A percentile compares a stretch with the other conserved stretches of the same genome.
These are phyloP conservation scores for Nannospalax galili DNA, from an alignment of 2,113 vertebrate genomes.

Conservation along the genomic window DNA sequence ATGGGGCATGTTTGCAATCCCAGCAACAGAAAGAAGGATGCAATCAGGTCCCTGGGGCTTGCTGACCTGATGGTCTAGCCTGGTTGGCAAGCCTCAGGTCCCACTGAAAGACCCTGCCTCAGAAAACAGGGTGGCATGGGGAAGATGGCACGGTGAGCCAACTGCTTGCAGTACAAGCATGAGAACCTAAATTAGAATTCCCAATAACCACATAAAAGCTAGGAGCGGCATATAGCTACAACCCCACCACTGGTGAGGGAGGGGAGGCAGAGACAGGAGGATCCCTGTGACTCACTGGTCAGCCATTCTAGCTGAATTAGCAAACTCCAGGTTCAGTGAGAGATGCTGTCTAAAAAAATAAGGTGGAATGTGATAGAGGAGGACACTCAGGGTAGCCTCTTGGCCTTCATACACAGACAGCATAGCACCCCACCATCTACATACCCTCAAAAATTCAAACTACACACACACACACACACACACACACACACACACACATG, in stretches of 20 bases:
- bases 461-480: background rate
- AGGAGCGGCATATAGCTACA: no score
- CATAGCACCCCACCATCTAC: no score
- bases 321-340: no score
- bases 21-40: no score
- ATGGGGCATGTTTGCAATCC: no score
- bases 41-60: no score
- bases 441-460: no score
- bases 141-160: background rate
- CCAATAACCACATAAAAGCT: background rate
- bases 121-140: no score
- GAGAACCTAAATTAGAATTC: background rate
- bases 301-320: background rate
- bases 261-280: background rate
- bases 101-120: no score
- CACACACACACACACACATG: background rate
- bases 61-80: no score
- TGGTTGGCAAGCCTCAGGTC: no score
- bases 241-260: background rate
- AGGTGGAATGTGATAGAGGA: background rate
- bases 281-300: no score
- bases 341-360: background rate
- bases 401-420: background rate
- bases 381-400: background rate
- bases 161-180: background rate